Evolutionary conservation across 2,888 invertebrate genomes (phyloP).

Genomic region (Megamerina dolium): DNA sequence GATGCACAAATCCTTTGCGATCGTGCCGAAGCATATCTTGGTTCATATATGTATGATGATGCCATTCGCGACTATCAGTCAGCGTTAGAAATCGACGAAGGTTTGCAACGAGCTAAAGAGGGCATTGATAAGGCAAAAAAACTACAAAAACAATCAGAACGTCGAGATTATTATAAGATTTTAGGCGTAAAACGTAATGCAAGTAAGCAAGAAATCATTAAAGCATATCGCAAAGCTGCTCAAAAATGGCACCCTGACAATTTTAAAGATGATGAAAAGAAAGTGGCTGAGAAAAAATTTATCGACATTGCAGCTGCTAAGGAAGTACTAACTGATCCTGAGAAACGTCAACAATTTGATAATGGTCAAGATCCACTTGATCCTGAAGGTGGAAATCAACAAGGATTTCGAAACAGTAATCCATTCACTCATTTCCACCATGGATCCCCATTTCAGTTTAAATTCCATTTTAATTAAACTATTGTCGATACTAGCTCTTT

Average conservation of each 20-base stretch:
- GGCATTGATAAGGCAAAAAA: constrained; percentile 84
- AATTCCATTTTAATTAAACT: constrained; percentile 87
- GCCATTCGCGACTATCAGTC: constrained; percentile 83
- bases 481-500: background rate
- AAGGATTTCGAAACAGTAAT: constrained; percentile 55
- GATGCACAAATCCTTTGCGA: constrained; percentile 80
- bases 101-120: constrained; percentile 76
- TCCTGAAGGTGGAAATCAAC: constrained; percentile 69
- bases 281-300: constrained; percentile 93
- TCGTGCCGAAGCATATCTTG: constrained; percentile 85
- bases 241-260: constrained; percentile 99
- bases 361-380: constrained; percentile 94
- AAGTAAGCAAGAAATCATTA: constrained; percentile 85
- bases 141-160: constrained; percentile 85
- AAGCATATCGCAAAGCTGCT: constrained; percentile 94
- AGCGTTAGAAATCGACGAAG: constrained; percentile 77
- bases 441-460: constrained; percentile 91
- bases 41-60: constrained; percentile 87
- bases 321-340: constrained; percentile 81
- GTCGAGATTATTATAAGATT: constrained; percentile 90
- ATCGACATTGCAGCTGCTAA: constrained; percentile 99
- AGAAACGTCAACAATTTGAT: constrained; percentile 92
- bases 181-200: constrained; percentile 81
- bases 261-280: constrained; percentile 83
- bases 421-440: constrained; percentile 80